Evolutionary conservation across 2,888 invertebrate species (phyloP).

Genomic region (Drosophila algonquin): DNA sequence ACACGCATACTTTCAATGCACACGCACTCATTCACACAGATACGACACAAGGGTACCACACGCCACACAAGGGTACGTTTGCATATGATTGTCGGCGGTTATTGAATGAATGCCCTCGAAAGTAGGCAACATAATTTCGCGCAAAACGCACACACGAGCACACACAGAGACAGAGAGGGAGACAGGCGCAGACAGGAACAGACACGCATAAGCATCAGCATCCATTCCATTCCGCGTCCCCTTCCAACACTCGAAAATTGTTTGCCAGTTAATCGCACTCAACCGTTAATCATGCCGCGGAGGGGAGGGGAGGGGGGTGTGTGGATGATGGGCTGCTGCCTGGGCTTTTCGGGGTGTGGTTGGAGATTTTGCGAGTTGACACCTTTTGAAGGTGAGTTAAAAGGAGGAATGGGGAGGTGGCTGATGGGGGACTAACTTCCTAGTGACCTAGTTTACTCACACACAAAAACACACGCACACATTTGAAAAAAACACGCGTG

Average conservation of each 20-base stretch:
- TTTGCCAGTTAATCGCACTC: constrained; percentile 42
- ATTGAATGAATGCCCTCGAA: constrained; percentile 48
- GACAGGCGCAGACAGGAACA: constrained; percentile 9
- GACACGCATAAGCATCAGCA: constrained; percentile 1
- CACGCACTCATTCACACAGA: constrained; percentile 30
- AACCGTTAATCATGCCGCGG: constrained; percentile 57
- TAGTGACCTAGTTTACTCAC: constrained; percentile 65
- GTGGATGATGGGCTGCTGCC: neutral
- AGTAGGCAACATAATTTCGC: constrained; percentile 49
- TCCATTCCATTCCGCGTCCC: constrained; percentile 2
- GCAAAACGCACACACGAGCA: constrained; percentile 8
- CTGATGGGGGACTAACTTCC: constrained; percentile 53
- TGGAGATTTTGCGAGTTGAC: constrained; percentile 43
- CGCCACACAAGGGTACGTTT: neutral
- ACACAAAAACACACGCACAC: constrained; percentile 39
- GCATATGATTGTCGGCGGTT: constrained; percentile 24
- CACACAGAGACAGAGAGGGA: constrained; percentile 2
- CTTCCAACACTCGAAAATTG: constrained; percentile 31
- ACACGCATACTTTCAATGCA: constrained; percentile 33
- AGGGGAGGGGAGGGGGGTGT: constrained; percentile 2
- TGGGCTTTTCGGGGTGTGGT: constrained; percentile 29
- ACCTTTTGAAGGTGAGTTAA: constrained; percentile 28
- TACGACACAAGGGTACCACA: neutral
- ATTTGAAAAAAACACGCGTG: constrained; percentile 40
- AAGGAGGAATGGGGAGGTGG: neutral